phyloP scores from a whole-genome alignment of 2,797 vertebrate genomes.

The Chanos chanos region DNA sequence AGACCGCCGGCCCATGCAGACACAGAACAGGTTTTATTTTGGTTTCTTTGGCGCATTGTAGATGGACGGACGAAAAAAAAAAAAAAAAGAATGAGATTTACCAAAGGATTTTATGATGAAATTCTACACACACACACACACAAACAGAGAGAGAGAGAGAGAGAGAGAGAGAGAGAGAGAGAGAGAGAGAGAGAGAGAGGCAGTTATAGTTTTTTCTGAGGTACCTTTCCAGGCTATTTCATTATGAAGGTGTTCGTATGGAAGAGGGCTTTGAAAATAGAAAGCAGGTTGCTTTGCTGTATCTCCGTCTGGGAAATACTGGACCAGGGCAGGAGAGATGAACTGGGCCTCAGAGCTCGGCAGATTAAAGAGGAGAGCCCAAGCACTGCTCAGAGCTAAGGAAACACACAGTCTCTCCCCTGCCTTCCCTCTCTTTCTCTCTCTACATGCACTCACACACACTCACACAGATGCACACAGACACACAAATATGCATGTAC shows the following conservation, averaged over 20 bases:
- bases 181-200: background rate
- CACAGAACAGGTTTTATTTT: constrained; percentile 15
- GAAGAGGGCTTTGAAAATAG: too few species aligned
- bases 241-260: too few species aligned
- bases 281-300: background rate
- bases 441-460: background rate
- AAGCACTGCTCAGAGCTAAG: too few species aligned
- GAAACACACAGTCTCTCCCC: background rate
- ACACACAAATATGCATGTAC: background rate
- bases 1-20: background rate
- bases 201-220: constrained; percentile 18
- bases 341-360: background rate
- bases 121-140: constrained; percentile 70
- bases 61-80: background rate
- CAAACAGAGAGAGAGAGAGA: background rate
- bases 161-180: background rate
- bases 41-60: constrained; percentile 3
- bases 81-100: constrained; percentile 1
- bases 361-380: background rate
- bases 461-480: background rate
- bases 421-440: background rate
- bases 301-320: background rate
- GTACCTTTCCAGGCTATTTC: too few species aligned
- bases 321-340: background rate
- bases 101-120: constrained; percentile 40